A percentile compares a stretch with the other conserved stretches of the same genome.
Evolutionary conservation across 2,888 invertebrate species (phyloP).

Genomic region (Stenoptilia bipunctidactyla): DNA sequence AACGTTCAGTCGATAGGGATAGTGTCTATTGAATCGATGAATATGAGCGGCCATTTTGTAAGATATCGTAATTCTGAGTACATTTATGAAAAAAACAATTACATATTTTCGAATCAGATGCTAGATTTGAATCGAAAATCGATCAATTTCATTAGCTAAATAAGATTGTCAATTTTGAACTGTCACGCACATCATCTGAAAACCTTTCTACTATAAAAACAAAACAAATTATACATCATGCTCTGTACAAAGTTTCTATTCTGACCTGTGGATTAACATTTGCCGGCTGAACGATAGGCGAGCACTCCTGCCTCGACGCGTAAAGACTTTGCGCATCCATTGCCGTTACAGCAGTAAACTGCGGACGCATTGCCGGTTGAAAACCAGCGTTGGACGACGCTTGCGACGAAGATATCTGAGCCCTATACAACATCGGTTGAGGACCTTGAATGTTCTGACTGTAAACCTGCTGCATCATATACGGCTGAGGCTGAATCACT

Average conservation of each 20-base stretch:
- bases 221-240: conserved; percentile 2
- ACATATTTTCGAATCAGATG: too few relatives aligned
- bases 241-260: conserved; percentile 7
- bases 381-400: conserved; percentile 26
- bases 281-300: conserved; percentile 20
- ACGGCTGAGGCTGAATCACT: conserved; percentile 29
- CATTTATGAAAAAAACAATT: too few relatives aligned
- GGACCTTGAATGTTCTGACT: conserved; percentile 31
- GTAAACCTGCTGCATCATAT: conserved; percentile 28
- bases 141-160: too few relatives aligned
- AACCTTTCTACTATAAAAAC: neutral
- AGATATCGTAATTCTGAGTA: too few relatives aligned
- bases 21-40: too few relatives aligned
- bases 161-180: too few relatives aligned
- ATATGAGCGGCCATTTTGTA: too few relatives aligned
- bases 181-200: too few relatives aligned
- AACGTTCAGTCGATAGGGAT: too few relatives aligned
- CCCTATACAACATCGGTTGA: conserved; percentile 40
- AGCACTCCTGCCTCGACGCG: conserved; percentile 39
- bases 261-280: neutral
- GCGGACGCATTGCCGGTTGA: conserved; percentile 22
- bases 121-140: too few relatives aligned
- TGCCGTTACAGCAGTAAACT: conserved; percentile 26
- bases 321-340: conserved; percentile 29
- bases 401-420: conserved; percentile 32